Base-by-base conservation (phyloP, 2,888 invertebrate genomes). In the Nephrocerus scutellatus region DNA sequence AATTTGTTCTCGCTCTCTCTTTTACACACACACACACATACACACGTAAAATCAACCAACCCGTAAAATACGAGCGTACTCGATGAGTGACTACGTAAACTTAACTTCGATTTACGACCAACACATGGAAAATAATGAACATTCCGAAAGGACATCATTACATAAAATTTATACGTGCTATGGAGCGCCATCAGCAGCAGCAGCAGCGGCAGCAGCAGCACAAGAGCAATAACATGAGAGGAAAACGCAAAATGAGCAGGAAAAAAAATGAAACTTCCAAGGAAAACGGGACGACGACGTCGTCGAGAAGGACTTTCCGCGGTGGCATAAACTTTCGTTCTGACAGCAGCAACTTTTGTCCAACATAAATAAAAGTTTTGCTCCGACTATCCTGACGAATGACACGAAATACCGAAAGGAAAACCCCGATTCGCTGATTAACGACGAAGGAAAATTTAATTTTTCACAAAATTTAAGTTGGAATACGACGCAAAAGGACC, bases 281-380 rank as follows among this genome's bases (percentile, higher is more conserved):
- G 46, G 47, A 46, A 44, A 36, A 46, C 44, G 46, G 36, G 41
- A 44, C 46, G 43, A 13, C 39, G 21, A 26, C 44, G 23, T 22
- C 42, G 45, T 42, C 35, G 44, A 44, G 41, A 42, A 47, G 44
- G 44, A 44, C 47, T 44, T 45, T 47, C 50, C 51, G 51, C 54
- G 54, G 53, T 54, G 56, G 55, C 56, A 55, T 55, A 57, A 60
- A 58, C 57, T 56, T 57, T 59, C 56, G 54, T 56, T 52, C 55
- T 59, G 57, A 54, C 59, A 55, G 57, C 59, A 55, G 57, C 59
- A 57, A 53, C 57, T 60, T 59, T 58, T 56, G 51, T 47, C 54
- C 54, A 58, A 66, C 65, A 66, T 65, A 66, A 67, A 67, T 66
- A 67, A 63, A 63, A 63, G 59, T 62, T 62, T 62, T 66, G 62